These are phyloP conservation scores for Phoxinus phoxinus DNA, from an alignment of 2,113 vertebrate species.

Conservation along the genomic window DNA sequence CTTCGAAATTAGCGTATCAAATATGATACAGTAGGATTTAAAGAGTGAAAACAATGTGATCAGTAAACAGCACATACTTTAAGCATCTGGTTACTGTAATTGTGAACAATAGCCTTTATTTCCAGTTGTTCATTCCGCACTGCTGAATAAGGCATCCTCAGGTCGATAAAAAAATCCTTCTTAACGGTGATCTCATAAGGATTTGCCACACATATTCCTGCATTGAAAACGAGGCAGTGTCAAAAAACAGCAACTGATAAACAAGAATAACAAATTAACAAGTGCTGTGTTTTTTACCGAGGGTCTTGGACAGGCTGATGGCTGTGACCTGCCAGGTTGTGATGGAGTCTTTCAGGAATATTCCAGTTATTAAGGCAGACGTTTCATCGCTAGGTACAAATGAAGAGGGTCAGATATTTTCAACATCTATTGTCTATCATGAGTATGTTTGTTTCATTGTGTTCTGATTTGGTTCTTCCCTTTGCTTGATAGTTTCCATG, in stretches of 20 bases:
- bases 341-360: constrained; percentile 81
- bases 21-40: background rate
- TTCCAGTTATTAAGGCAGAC: constrained; percentile 26
- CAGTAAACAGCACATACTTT: constrained; percentile 61
- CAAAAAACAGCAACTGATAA: background rate
- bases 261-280: background rate
- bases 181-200: constrained; percentile 78
- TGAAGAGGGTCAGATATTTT: background rate
- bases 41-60: background rate
- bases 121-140: constrained; percentile 86
- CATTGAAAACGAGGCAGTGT: background rate
- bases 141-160: constrained; percentile 82
- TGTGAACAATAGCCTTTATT: constrained; percentile 81
- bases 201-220: constrained; percentile 81
- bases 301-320: constrained; percentile 75
- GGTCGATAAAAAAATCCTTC: constrained; percentile 81
- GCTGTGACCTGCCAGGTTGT: constrained; percentile 84
- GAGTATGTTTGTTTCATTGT: too few species aligned
- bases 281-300: constrained; percentile 59
- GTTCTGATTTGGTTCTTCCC: too few species aligned
- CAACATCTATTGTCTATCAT: background rate
- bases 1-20: background rate
- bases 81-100: constrained; percentile 60
- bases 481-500: too few species aligned
- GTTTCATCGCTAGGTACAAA: constrained; percentile 68